Conservation (phyloP, 2,797 vertebrate species). For the Smutsia gigantea region DNA sequence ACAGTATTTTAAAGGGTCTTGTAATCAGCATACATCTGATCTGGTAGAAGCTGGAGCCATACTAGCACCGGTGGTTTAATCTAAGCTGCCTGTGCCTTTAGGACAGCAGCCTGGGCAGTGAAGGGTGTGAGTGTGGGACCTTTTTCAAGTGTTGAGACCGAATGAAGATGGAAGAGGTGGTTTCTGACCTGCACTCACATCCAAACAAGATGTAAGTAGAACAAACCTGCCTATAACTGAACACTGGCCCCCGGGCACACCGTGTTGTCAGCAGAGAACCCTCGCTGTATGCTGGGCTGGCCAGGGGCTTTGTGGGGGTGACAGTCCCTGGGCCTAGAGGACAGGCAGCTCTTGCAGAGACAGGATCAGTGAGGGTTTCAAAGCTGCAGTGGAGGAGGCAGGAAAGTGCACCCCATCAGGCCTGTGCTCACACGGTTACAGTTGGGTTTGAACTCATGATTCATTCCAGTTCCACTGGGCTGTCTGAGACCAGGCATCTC, state of each 20-base stretch:
- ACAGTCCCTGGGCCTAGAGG: not conserved
- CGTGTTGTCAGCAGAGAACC: not conserved
- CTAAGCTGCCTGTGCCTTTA: not conserved
- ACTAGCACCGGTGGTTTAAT: too few species aligned
- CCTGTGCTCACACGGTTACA: too few species aligned
- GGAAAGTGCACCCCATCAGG: too few species aligned
- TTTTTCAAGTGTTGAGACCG: not conserved
- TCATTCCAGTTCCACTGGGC: not conserved
- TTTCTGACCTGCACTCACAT: not conserved
- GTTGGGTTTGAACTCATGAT: not conserved
- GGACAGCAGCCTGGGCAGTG: not conserved
- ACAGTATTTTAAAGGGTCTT: too few species aligned
- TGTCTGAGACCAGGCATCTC: not conserved
- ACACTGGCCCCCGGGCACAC: rapidly evolving
- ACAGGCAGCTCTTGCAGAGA: not conserved
- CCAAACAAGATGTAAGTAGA: not conserved
- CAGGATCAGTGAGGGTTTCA: not conserved
- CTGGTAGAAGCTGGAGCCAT: not conserved
- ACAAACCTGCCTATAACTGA: not conserved
- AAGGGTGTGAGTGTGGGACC: not conserved
- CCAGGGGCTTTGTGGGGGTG: not conserved
- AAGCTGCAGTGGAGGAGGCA: not conserved
- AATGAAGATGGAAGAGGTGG: not conserved
- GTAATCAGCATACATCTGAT: not conserved
- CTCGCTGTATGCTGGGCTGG: not conserved